A percentile compares a stretch with the other conserved stretches of the same genome.
These are phyloP conservation scores for Paramormyrops hopkinsi DNA, from an alignment of 2,797 vertebrate species.

Conservation along the genomic window DNA sequence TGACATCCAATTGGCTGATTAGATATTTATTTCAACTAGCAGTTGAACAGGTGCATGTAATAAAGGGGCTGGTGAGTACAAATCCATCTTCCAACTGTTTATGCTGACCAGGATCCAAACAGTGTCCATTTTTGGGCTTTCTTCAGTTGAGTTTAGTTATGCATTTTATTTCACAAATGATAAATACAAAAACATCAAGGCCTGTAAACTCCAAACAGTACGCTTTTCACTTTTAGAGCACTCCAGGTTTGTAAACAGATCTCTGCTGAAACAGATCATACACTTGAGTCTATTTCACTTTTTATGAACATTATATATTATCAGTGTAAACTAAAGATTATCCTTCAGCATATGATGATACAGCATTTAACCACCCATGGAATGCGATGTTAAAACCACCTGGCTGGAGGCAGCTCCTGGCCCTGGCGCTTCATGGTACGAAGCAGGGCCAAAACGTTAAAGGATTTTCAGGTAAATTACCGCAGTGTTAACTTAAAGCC, in stretches of 20 bases:
- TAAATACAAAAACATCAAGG: not conserved
- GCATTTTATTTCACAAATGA: not conserved
- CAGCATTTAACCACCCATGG: not conserved
- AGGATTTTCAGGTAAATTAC: not conserved
- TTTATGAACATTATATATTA: not conserved
- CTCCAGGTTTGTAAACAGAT: not conserved
- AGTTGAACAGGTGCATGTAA: not conserved
- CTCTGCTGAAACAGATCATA: not conserved
- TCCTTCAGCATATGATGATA: not conserved
- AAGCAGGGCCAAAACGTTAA: not conserved
- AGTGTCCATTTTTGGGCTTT: not conserved
- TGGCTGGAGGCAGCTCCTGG: not conserved
- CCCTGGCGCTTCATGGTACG: not conserved
- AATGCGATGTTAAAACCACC: not conserved
- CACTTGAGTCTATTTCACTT: not conserved
- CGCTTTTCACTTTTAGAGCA: not conserved
- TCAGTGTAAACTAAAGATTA: not conserved
- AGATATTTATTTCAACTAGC: not conserved
- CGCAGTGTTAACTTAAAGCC: not conserved
- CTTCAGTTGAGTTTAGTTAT: not conserved
- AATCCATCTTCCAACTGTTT: not conserved
- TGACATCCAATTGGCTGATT: not conserved
- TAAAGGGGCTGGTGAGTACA: not conserved
- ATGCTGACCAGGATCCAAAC: not conserved
- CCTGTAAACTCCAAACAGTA: not conserved